phyloP scores from a whole-genome alignment of 2,113 vertebrate species.

The Macquaria australasica region DNA sequence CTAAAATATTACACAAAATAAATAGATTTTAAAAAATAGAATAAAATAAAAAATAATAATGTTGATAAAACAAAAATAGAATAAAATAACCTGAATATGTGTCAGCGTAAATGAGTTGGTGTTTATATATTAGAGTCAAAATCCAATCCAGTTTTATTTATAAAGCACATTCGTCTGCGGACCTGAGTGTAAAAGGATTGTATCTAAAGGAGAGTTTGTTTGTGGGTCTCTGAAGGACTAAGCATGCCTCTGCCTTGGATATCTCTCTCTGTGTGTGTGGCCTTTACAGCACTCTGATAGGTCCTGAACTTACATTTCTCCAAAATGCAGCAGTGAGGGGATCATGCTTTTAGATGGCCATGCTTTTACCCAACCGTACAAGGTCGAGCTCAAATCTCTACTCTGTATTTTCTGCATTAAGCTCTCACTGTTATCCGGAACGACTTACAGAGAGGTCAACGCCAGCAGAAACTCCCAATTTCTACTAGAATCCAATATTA shows the following conservation, averaged over 20 bases:
- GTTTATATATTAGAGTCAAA: background rate
- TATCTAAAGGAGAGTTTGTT: background rate
- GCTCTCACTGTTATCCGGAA: constrained; percentile 1
- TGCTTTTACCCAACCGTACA: background rate
- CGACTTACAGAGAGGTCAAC: background rate
- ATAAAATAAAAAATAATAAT: too few species aligned
- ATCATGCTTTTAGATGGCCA: constrained; percentile 33
- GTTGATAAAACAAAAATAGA: too few species aligned
- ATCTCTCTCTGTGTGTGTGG: background rate
- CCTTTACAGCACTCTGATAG: constrained; percentile 10
- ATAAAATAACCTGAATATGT: background rate
- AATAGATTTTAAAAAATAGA: too few species aligned
- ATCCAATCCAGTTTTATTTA: too few species aligned
- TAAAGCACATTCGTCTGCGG: too few species aligned
- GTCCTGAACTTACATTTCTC: constrained; percentile 45
- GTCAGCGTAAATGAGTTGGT: background rate
- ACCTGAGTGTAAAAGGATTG: background rate
- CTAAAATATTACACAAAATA: too few species aligned
- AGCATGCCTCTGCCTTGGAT: background rate
- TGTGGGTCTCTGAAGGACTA: background rate
- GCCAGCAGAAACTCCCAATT: background rate
- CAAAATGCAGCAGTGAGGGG: constrained; percentile 19
- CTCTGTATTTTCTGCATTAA: constrained; percentile 38
- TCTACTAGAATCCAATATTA: background rate
- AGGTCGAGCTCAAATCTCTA: constrained; percentile 19